phyloP scores from a whole-genome alignment of 2,113 vertebrate species.

The Gyps fulvus region DNA sequence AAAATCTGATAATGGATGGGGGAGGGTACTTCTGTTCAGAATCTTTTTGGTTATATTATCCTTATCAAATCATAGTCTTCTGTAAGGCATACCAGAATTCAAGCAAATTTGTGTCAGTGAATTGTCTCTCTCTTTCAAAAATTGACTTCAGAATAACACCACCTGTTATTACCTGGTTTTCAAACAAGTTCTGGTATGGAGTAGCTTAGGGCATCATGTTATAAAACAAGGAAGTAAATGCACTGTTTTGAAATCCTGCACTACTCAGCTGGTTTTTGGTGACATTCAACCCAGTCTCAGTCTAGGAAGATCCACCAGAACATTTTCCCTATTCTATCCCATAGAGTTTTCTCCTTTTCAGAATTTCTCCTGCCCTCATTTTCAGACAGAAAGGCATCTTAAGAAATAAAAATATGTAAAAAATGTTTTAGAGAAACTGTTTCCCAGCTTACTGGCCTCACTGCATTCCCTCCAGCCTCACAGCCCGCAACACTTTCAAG shows the following conservation, averaged over 20 bases:
- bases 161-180: neutral
- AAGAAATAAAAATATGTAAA: neutral
- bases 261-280: neutral
- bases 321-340: neutral
- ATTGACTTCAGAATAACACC: neutral
- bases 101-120: neutral
- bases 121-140: neutral
- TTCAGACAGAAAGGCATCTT: neutral
- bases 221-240: slow-evolving; percentile 1
- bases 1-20: neutral
- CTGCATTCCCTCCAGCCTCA: neutral
- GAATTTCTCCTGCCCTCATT: neutral
- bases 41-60: neutral
- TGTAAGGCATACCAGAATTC: neutral
- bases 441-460: neutral
- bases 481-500: neutral
- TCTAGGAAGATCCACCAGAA: neutral
- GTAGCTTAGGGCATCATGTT: neutral
- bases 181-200: neutral
- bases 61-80: neutral
- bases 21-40: neutral
- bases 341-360: neutral
- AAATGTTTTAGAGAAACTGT: neutral
- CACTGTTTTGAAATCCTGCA: neutral
- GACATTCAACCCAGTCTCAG: neutral